Percentiles rank a stretch among this genome's conserved stretches.
Evolutionary conservation across 2,888 invertebrate species (phyloP).

Genomic region (Cheilosia impressa): DNA sequence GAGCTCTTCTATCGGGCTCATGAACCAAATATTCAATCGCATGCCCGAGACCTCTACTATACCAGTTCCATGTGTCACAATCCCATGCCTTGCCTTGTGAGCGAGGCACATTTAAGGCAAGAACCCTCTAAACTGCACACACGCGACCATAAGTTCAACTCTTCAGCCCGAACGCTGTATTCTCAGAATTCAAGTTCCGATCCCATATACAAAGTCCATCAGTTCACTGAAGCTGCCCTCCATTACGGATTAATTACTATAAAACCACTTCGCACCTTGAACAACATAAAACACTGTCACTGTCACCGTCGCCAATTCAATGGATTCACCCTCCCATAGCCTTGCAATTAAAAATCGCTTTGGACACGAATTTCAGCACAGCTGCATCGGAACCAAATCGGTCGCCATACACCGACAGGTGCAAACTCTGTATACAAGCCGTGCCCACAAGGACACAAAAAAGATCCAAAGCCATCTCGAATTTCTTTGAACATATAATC

Average conservation of each 20-base stretch:
- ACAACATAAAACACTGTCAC: neutral
- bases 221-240: neutral
- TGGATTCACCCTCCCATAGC: conserved; percentile 24
- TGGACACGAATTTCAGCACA: conserved; percentile 24
- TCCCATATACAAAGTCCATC: neutral
- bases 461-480: conserved; percentile 16
- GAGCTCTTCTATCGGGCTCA: rapidly evolving
- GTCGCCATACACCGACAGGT: conserved; percentile 45
- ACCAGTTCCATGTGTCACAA: too few species aligned
- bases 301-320: conserved; percentile 32
- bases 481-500: conserved; percentile 29
- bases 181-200: neutral
- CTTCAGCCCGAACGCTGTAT: too few species aligned
- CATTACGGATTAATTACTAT: conserved; percentile 15
- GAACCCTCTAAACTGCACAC: too few species aligned
- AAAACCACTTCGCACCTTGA: conserved; percentile 30
- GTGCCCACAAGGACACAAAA: neutral
- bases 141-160: too few species aligned
- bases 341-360: conserved; percentile 61
- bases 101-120: too few species aligned
- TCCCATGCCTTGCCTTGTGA: too few species aligned
- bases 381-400: conserved; percentile 45
- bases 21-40: too few species aligned
- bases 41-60: too few species aligned
- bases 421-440: conserved; percentile 11